phyloP scores from a whole-genome alignment of 37 sponge, comb jelly and placozoan species.

The Ephydatia muelleri region DNA sequence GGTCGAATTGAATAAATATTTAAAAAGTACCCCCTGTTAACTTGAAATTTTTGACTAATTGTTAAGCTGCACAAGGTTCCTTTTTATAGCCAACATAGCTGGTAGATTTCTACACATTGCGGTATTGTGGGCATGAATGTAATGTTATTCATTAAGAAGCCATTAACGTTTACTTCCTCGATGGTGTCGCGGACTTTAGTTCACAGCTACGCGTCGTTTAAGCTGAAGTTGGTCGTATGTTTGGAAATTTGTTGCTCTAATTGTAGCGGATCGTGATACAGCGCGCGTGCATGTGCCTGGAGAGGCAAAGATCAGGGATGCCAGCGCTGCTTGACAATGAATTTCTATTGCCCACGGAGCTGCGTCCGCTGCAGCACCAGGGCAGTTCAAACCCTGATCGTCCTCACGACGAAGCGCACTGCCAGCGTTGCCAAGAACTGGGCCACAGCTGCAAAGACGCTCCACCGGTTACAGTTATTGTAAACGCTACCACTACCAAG shows the following conservation, averaged over 20 bases:
- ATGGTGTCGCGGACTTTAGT: too few relatives aligned
- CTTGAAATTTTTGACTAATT: too few relatives aligned
- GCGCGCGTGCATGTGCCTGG: neutral
- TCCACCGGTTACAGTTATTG: neutral
- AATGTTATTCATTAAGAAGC: too few relatives aligned
- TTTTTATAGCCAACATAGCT: too few relatives aligned
- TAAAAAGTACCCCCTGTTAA: too few relatives aligned
- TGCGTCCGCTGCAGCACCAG: neutral
- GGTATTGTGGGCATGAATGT: too few relatives aligned
- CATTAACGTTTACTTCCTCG: too few relatives aligned
- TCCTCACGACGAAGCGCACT: conserved; percentile 9
- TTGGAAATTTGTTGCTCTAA: neutral
- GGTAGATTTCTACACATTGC: too few relatives aligned
- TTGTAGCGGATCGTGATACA: neutral
- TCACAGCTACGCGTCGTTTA: neutral
- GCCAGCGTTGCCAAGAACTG: neutral
- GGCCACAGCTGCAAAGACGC: neutral
- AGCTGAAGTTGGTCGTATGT: too few relatives aligned
- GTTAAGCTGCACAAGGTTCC: too few relatives aligned
- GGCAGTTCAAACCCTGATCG: neutral
- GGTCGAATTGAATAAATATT: too few relatives aligned
- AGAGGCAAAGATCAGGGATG: neutral
- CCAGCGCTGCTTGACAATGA: neutral
- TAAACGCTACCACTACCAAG: too few relatives aligned
- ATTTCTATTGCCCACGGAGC: neutral